Evolutionary conservation across 2,113 vertebrate genomes (phyloP).

Genomic region (Chascanopsetta lugubris): DNA sequence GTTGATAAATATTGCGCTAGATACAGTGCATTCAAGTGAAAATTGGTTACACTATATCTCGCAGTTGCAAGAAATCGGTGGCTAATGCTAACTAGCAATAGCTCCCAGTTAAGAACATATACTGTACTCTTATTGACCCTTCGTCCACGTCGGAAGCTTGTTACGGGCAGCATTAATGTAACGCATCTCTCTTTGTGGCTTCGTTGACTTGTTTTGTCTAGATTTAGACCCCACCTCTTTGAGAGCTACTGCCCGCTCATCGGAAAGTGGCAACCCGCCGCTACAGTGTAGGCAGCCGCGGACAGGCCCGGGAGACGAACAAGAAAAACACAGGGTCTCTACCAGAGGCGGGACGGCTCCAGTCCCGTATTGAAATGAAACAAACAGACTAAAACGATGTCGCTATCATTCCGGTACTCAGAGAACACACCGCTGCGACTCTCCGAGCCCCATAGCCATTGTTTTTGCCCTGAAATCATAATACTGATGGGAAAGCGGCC

Average conservation of each 20-base stretch:
- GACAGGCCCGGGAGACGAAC: constrained; percentile 73
- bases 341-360: constrained; percentile 44
- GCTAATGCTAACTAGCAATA: constrained; percentile 72
- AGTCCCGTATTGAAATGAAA: constrained; percentile 1
- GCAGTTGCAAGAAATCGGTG: constrained; percentile 37
- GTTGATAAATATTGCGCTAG: background rate
- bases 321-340: constrained; percentile 74
- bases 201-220: background rate
- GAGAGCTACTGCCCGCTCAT: constrained; percentile 63
- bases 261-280: constrained; percentile 71
- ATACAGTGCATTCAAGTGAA: background rate
- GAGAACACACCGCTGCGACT: constrained; percentile 2
- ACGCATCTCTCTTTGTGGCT: background rate
- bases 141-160: background rate
- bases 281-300: constrained; percentile 63
- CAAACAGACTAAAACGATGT: constrained; percentile 27
- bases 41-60: constrained; percentile 35
- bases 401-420: constrained; percentile 70
- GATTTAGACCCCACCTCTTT: constrained; percentile 39
- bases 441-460: constrained; percentile 27
- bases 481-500: constrained; percentile 79
- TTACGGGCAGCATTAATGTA: background rate
- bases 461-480: constrained; percentile 63
- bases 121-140: constrained; percentile 5
- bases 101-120: constrained; percentile 45